phyloP scores from a whole-genome alignment of 2,113 vertebrate species.

The Phalacrocorax brasilianus region DNA sequence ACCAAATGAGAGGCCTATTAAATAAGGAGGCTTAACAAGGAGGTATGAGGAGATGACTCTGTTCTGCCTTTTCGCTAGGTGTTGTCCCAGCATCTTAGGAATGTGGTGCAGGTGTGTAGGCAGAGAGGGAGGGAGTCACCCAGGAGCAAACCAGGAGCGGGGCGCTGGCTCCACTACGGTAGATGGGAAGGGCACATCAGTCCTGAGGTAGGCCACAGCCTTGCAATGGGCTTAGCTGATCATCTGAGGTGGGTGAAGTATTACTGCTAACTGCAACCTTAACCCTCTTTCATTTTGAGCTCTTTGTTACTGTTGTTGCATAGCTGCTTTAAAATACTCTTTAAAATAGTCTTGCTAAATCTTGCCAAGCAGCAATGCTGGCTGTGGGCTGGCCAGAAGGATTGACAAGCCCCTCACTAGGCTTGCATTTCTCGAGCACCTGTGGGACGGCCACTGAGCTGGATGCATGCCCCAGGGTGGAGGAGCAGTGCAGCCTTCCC shows the following conservation, averaged over 20 bases:
- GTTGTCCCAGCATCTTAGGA: background rate
- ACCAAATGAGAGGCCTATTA: background rate
- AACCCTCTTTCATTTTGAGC: background rate
- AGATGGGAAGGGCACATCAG: background rate
- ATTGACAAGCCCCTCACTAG: background rate
- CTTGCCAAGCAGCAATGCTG: background rate
- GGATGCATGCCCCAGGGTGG: background rate
- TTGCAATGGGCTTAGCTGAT: background rate
- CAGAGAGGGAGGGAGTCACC: background rate
- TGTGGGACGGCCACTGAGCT: background rate
- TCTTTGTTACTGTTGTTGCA: background rate
- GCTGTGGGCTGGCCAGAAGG: background rate
- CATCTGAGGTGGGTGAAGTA: background rate
- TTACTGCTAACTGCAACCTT: background rate
- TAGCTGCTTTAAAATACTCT: background rate
- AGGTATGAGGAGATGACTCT: background rate
- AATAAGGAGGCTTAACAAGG: background rate
- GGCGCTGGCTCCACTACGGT: background rate
- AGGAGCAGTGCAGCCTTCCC: background rate
- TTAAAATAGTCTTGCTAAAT: background rate
- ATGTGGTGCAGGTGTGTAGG: background rate
- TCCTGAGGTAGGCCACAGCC: background rate
- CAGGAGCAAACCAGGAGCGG: background rate
- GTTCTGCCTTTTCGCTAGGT: background rate
- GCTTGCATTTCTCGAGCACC: background rate